These are phyloP conservation scores for Agrotis segetum DNA, from an alignment of 2,888 invertebrate species.

Conservation along the genomic window DNA sequence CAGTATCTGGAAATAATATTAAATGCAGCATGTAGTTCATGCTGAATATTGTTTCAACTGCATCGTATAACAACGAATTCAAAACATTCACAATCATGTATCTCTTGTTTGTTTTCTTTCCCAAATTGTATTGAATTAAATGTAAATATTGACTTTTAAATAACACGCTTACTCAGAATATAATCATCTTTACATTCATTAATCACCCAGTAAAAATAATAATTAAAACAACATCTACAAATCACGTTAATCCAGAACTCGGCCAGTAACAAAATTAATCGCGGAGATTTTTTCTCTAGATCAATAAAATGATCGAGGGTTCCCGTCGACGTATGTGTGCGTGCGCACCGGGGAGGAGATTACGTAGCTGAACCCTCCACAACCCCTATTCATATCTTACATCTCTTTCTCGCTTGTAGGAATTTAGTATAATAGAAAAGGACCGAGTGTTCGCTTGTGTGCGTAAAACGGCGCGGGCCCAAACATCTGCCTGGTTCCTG, in stretches of 20 bases:
- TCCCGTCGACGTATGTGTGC: conserved; percentile 74
- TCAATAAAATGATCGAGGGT: conserved; percentile 86
- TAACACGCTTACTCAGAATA: conserved; percentile 31
- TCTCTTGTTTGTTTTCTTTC: conserved; percentile 30
- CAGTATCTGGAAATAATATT: too few species aligned
- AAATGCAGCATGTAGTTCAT: neutral
- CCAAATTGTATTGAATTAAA: neutral
- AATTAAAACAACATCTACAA: conserved; percentile 54
- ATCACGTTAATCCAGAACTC: conserved; percentile 60
- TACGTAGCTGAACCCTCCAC: conserved; percentile 85
- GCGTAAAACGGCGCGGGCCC: conserved; percentile 79
- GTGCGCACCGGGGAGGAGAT: conserved; percentile 77
- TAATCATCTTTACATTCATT: conserved; percentile 30
- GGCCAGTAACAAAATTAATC: conserved; percentile 69
- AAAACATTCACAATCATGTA: neutral
- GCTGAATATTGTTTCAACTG: too few species aligned
- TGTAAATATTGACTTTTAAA: conserved; percentile 33
- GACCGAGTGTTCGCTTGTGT: conserved; percentile 66
- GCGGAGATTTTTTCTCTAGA: conserved; percentile 79
- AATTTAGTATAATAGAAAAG: conserved; percentile 63
- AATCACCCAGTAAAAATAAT: conserved; percentile 44
- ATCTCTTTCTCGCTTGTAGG: conserved; percentile 69
- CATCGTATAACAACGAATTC: neutral
- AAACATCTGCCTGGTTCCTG: conserved; percentile 87
- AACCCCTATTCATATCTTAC: conserved; percentile 82